phyloP scores from a whole-genome alignment of 2,888 invertebrate genomes.

The Dryocosmus kuriphilus region DNA sequence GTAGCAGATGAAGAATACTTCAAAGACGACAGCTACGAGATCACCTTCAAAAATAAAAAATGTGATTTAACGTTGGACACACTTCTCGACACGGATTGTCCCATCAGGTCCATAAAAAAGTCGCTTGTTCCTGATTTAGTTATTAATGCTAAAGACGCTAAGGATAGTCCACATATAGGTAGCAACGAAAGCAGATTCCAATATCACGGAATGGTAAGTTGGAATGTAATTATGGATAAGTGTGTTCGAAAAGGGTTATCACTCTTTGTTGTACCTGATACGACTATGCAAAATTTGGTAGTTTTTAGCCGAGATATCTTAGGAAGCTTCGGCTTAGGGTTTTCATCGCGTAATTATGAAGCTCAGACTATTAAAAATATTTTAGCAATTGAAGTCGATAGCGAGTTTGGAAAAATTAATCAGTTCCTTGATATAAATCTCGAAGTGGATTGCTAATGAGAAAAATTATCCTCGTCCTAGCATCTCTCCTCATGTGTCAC shows the following conservation, averaged over 20 bases:
- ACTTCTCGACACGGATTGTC: neutral
- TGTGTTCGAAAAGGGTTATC: no score
- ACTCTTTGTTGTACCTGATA: no score
- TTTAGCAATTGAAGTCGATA: no score
- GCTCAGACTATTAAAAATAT: neutral
- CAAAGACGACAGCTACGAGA: neutral
- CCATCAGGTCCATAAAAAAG: neutral
- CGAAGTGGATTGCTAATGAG: neutral
- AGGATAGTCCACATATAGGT: neutral
- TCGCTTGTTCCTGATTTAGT: neutral
- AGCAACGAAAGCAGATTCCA: neutral
- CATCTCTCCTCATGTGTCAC: neutral
- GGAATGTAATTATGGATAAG: no score
- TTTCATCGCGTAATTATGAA: neutral
- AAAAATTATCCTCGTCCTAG: neutral
- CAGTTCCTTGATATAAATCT: no score
- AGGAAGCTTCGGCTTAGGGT: neutral
- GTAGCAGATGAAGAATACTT: no score
- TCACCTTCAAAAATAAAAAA: neutral
- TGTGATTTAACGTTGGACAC: neutral
- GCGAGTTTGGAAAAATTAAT: no score
- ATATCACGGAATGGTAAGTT: neutral
- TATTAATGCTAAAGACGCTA: neutral
- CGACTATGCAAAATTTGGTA: neutral
- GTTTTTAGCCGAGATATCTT: neutral